Conservation (phyloP, 2,113 vertebrate genomes). For the Fulica atra region DNA sequence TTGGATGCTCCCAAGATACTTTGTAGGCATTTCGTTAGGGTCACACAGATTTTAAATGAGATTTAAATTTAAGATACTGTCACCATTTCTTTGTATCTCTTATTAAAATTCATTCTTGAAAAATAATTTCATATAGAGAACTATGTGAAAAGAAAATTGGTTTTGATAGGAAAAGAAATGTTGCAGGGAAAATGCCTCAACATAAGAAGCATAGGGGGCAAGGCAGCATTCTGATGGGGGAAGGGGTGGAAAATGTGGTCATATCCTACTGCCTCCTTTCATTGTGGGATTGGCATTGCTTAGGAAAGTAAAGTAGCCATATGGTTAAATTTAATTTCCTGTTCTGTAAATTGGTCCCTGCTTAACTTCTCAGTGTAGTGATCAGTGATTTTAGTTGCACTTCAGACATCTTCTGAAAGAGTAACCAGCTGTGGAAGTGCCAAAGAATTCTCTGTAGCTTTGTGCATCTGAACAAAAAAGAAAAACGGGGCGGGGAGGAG, state of each 20-base stretch:
- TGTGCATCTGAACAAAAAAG: background rate
- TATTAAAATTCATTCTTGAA: background rate
- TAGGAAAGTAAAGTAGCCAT: conserved; percentile 31
- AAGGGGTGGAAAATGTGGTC: conserved; percentile 33
- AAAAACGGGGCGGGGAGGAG: fast-evolving
- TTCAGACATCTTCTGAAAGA: background rate
- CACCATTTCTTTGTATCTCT: background rate
- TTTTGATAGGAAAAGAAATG: background rate
- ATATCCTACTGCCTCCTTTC: conserved; percentile 33
- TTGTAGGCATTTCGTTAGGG: background rate
- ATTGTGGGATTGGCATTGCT: conserved; percentile 35
- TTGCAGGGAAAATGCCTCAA: background rate
- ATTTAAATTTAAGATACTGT: background rate
- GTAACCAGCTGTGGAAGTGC: background rate
- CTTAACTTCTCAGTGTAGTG: background rate
- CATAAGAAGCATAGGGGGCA: background rate
- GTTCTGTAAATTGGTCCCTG: conserved; percentile 40
- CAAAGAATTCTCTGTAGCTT: background rate
- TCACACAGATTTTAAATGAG: background rate
- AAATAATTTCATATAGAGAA: background rate
- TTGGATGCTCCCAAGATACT: background rate
- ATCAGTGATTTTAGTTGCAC: background rate
- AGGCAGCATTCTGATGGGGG: background rate
- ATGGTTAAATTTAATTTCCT: conserved; percentile 57
- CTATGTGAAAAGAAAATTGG: background rate